Evolutionary conservation across 2,113 vertebrate species (phyloP).

Genomic region (Hydrochoerus hydrochaeris): DNA sequence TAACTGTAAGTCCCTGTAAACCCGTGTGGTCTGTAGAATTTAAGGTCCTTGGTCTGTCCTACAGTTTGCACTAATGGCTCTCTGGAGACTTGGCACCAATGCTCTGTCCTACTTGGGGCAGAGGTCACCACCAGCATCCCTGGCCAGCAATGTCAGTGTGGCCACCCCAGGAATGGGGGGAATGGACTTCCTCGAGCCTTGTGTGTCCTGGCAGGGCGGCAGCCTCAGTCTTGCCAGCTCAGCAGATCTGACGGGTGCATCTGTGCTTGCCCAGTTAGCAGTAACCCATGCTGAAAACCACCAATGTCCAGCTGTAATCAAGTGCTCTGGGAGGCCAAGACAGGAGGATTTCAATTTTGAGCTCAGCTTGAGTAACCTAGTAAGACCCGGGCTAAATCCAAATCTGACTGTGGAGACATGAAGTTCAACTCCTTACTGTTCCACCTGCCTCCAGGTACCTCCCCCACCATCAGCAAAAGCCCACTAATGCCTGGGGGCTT

Average conservation of each 20-base stretch:
- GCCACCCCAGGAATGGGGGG: background rate
- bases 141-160: background rate
- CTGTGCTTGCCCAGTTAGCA: background rate
- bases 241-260: background rate
- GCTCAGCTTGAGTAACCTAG: background rate
- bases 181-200: too few relatives aligned
- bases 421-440: background rate
- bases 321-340: background rate
- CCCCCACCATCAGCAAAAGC: too few relatives aligned
- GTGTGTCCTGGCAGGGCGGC: background rate
- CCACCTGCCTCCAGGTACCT: too few relatives aligned
- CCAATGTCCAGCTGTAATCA: fast-evolving
- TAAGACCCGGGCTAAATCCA: background rate
- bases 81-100: background rate
- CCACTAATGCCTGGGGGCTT: background rate
- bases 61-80: background rate
- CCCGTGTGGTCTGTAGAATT: background rate
- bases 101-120: background rate
- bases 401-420: background rate
- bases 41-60: background rate
- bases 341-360: background rate
- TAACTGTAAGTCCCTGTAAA: background rate
- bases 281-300: background rate
- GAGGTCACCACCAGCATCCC: background rate
- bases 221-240: background rate